A percentile compares a stretch with the other conserved stretches of the same genome.
phyloP scores from a whole-genome alignment of 64 coral and sea anemone genomes.

The Acropora tenuis region DNA sequence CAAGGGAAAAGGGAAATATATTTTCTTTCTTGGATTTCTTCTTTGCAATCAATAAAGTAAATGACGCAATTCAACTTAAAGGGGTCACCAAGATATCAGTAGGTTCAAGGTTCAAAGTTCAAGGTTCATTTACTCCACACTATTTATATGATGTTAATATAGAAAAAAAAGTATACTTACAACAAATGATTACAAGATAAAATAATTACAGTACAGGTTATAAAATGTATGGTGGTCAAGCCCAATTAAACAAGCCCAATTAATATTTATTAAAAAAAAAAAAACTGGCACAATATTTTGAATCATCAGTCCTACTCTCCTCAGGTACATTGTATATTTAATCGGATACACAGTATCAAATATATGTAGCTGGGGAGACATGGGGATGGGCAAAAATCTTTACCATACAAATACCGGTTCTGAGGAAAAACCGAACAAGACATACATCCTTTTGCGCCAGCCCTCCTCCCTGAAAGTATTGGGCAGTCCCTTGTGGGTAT shows the following conservation, averaged over 20 bases:
- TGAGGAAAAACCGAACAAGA: not conserved
- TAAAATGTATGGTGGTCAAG: too few species aligned
- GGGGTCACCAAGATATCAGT: slow-evolving; percentile 3
- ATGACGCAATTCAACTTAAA: slow-evolving; percentile 14
- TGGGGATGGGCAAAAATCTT: not conserved
- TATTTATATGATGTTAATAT: too few species aligned
- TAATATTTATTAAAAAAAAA: slow-evolving; percentile 4
- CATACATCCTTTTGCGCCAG: slow-evolving; percentile 7
- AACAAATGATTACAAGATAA: too few species aligned
- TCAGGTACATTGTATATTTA: slow-evolving; percentile 14
- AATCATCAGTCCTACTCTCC: not conserved
- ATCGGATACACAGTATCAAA: not conserved
- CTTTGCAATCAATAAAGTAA: slow-evolving; percentile 19
- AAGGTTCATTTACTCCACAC: too few species aligned
- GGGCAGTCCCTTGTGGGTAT: not conserved
- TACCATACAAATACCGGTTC: slow-evolving; percentile 33
- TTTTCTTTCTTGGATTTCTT: slow-evolving; percentile 20
- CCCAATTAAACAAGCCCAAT: not conserved
- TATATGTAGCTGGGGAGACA: not conserved
- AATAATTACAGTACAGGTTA: too few species aligned
- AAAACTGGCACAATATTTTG: not conserved
- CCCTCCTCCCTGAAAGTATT: slow-evolving; percentile 2
- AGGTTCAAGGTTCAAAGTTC: too few species aligned
- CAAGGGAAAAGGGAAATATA: slow-evolving; percentile 23
- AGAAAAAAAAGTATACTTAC: too few species aligned